phyloP scores from a whole-genome alignment of 2,113 vertebrate genomes.

The Bombycilla garrulus region DNA sequence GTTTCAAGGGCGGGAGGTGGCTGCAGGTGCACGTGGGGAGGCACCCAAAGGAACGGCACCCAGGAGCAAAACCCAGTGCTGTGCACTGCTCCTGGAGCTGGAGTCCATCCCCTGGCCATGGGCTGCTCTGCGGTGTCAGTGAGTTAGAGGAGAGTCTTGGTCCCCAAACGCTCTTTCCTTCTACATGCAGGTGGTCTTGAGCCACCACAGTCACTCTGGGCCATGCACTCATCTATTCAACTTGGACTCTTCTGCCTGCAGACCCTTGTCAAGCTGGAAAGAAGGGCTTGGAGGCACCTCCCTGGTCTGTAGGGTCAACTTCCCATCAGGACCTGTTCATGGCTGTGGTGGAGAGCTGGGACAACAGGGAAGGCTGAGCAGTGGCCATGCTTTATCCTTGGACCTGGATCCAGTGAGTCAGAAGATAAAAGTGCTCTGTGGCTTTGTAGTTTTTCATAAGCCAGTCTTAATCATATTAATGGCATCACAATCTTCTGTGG shows the following conservation, averaged over 20 bases:
- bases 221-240: neutral
- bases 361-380: neutral
- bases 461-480: neutral
- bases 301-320: neutral
- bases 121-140: neutral
- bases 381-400: neutral
- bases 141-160: neutral
- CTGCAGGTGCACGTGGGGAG: neutral
- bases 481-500: neutral
- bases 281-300: neutral
- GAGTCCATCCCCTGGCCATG: fast-evolving
- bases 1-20: neutral
- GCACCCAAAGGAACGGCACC: neutral
- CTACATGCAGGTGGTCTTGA: neutral
- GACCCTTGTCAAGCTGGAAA: neutral
- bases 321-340: neutral
- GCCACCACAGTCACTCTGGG: neutral
- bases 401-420: neutral
- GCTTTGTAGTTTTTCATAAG: neutral
- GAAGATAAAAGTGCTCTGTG: neutral
- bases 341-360: neutral
- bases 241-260: neutral
- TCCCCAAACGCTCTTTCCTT: neutral
- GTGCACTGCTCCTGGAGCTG: neutral
- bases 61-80: neutral